Evolutionary conservation across 2,113 vertebrate genomes (phyloP).

Genomic region (Tachycineta bicolor): DNA sequence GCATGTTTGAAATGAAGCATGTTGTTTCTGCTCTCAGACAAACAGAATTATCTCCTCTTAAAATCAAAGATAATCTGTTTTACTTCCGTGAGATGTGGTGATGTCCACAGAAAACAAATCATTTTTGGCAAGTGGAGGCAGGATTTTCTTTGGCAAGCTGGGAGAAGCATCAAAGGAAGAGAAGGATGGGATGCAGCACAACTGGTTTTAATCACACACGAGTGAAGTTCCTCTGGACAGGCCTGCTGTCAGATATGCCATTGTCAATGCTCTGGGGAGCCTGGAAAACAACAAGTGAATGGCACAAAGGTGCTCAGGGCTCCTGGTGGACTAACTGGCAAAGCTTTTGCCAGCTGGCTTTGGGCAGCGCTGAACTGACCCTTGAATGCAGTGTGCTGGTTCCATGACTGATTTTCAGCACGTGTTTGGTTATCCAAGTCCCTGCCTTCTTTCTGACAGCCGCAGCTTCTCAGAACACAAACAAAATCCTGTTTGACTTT

Average conservation of each 20-base stretch:
- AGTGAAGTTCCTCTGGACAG: conserved; percentile 59
- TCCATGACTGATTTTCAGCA: neutral
- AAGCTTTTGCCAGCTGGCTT: neutral
- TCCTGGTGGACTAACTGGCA: neutral
- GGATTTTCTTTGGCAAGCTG: conserved; percentile 61
- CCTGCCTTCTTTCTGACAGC: neutral
- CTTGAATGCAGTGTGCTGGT: neutral
- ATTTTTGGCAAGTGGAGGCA: conserved; percentile 32
- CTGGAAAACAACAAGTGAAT: neutral
- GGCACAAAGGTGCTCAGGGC: neutral
- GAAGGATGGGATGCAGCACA: conserved; percentile 63
- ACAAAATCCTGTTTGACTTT: neutral
- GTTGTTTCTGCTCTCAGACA: conserved; percentile 21
- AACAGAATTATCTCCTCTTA: conserved; percentile 24
- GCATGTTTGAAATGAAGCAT: neutral
- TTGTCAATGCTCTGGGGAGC: neutral
- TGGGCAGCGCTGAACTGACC: neutral
- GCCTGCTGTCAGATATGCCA: conserved; percentile 3
- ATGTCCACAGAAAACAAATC: conserved; percentile 28
- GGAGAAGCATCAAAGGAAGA: conserved; percentile 69
- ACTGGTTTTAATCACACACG: conserved; percentile 70
- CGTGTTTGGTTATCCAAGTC: neutral
- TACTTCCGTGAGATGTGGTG: neutral
- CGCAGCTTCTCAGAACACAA: neutral
- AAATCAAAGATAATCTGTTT: conserved; percentile 34